Evolutionary conservation across 2,113 vertebrate species (phyloP).

Genomic region (Martes martes): DNA sequence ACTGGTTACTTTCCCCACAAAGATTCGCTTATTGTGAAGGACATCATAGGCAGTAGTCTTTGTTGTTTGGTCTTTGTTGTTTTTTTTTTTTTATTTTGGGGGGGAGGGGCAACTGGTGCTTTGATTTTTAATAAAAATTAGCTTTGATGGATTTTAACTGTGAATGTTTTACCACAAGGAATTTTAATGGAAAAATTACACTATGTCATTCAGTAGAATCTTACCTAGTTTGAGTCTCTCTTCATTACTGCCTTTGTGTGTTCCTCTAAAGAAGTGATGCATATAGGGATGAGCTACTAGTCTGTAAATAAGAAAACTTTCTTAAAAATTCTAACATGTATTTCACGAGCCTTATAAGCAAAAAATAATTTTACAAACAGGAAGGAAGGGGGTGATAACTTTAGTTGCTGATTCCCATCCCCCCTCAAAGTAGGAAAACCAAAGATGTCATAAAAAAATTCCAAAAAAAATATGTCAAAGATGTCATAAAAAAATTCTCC

Average conservation of each 20-base stretch:
- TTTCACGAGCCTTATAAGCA: not conserved
- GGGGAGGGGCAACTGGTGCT: conserved; percentile 4
- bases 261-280: not conserved
- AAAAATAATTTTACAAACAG: not conserved
- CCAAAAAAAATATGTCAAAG: not conserved
- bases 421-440: not conserved
- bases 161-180: conserved; percentile 40
- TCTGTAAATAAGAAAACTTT: not conserved
- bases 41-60: not conserved
- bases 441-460: not conserved
- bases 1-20: not conserved
- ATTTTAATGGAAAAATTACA: not conserved
- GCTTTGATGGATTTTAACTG: conserved; percentile 48
- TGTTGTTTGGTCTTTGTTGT: not conserved
- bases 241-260: not conserved
- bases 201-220: not conserved
- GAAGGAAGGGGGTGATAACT: not conserved
- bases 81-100: not conserved
- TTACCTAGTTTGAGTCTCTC: not conserved
- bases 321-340: not conserved
- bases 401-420: not conserved
- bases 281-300: not conserved
- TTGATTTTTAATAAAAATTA: conserved; percentile 70
- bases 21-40: conserved; percentile 18
- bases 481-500: not conserved